Evolutionary conservation across 2,797 vertebrate species (phyloP).

Genomic region (Alfaro cultratus): DNA sequence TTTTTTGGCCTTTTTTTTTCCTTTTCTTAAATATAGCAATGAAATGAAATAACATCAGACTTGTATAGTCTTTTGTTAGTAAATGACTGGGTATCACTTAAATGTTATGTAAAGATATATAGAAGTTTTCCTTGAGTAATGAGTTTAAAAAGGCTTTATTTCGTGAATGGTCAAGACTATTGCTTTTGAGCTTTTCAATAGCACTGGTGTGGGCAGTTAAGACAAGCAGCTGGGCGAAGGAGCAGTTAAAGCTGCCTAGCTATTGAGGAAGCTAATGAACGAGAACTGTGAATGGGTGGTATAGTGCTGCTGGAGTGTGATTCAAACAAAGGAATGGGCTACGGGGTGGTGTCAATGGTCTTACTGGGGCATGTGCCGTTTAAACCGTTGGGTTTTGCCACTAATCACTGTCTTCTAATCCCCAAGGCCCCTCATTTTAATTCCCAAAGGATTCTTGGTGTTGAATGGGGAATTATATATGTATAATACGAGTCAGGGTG

Average conservation of each 20-base stretch:
- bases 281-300: conserved; percentile 81
- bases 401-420: conserved; percentile 43
- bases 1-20: no score
- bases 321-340: conserved; percentile 54
- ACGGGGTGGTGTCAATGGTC: conserved; percentile 53
- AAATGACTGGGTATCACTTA: not conserved
- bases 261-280: conserved; percentile 84
- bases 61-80: not conserved
- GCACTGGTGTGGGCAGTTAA: conserved; percentile 42
- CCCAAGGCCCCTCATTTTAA: not conserved
- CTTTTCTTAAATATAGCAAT: not conserved
- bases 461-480: conserved; percentile 1
- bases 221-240: conserved; percentile 75
- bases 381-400: conserved; percentile 80
- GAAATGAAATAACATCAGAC: no score
- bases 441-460: conserved; percentile 9
- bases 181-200: conserved; percentile 36
- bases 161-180: conserved; percentile 27
- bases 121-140: conserved; percentile 11
- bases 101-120: not conserved
- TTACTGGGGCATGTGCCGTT: conserved; percentile 65
- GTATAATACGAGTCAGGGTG: conserved; percentile 71
- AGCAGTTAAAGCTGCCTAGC: conserved; percentile 75
- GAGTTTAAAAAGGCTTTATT: conserved; percentile 66
- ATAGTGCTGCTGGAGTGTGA: conserved; percentile 72